Percentiles rank a stretch among this genome's conserved stretches.
Conservation (phyloP, 2,797 vertebrate genomes). For the Lophura swinhoii region DNA sequence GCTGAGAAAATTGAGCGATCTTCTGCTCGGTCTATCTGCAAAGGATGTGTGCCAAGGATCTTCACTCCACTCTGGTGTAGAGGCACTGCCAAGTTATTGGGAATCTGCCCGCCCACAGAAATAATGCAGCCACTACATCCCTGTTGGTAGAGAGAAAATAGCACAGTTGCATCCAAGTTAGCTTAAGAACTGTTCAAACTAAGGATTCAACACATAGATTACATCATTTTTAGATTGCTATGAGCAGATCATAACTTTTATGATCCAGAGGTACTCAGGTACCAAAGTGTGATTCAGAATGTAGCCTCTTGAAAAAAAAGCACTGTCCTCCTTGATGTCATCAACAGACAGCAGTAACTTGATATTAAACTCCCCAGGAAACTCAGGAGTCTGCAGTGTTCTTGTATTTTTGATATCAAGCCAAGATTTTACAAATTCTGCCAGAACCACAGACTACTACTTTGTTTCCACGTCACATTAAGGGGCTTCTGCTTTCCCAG, state of each 20-base stretch:
- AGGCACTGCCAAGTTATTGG: constrained; percentile 93
- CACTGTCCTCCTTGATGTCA: not conserved
- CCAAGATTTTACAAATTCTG: not conserved
- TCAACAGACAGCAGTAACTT: not conserved
- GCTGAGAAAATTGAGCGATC: constrained; percentile 92
- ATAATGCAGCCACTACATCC: constrained; percentile 91
- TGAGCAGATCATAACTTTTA: not conserved
- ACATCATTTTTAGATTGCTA: not conserved
- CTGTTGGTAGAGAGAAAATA: constrained; percentile 70
- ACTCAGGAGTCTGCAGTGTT: not conserved
- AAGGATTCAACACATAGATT: not conserved
- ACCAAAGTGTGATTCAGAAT: not conserved
- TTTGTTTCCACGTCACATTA: not conserved
- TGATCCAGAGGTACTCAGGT: not conserved
- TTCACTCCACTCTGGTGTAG: constrained; percentile 88
- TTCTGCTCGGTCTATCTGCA: constrained; percentile 91
- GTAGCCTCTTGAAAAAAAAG: not conserved
- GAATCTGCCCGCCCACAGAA: constrained; percentile 96
- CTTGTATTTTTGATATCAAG: not conserved
- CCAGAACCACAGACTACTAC: not conserved
- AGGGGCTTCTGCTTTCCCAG: not conserved
- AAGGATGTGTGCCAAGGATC: constrained; percentile 91
- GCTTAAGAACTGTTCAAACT: not conserved
- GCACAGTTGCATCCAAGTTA: not conserved
- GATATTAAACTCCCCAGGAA: not conserved